phyloP scores from a whole-genome alignment of 2,888 invertebrate genomes.

The Xylota sylvarum region DNA sequence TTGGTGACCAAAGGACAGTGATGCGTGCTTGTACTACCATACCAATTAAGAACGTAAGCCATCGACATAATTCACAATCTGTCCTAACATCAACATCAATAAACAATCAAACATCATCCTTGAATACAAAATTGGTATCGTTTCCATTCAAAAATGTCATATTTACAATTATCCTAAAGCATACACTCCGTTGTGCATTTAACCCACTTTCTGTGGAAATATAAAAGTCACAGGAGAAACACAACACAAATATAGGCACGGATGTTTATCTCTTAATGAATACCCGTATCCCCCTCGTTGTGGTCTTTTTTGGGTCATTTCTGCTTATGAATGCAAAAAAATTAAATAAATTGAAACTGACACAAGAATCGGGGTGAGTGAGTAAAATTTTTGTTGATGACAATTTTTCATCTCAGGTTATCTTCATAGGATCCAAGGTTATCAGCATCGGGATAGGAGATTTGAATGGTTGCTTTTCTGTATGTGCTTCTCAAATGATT shows the following conservation, averaged over 20 bases:
- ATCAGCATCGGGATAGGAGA: conserved; percentile 1
- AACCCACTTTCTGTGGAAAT: conserved; percentile 48
- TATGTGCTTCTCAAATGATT: background rate
- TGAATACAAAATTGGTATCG: background rate
- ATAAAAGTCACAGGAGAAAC: conserved; percentile 31
- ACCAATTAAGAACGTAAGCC: background rate
- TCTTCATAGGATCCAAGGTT: conserved; percentile 45
- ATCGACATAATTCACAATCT: background rate
- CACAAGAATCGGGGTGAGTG: conserved; percentile 44
- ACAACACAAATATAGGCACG: conserved; percentile 42
- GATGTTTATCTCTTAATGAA: conserved; percentile 45
- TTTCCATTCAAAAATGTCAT: conserved; percentile 5
- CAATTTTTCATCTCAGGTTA: conserved; percentile 6
- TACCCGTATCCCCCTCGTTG: background rate
- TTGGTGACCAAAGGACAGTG: no score
- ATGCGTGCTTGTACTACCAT: no score
- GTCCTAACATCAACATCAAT: background rate
- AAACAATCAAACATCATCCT: conserved; percentile 8
- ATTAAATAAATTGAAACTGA: conserved; percentile 39
- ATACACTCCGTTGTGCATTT: conserved; percentile 29
- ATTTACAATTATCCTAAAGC: conserved; percentile 8
- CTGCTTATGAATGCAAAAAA: conserved; percentile 28
- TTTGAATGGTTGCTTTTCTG: no score
- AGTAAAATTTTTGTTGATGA: background rate
- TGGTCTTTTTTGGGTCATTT: conserved; percentile 40